Evolutionary conservation across 2,888 invertebrate genomes (phyloP).

Genomic region (Vesta saturnalis): DNA sequence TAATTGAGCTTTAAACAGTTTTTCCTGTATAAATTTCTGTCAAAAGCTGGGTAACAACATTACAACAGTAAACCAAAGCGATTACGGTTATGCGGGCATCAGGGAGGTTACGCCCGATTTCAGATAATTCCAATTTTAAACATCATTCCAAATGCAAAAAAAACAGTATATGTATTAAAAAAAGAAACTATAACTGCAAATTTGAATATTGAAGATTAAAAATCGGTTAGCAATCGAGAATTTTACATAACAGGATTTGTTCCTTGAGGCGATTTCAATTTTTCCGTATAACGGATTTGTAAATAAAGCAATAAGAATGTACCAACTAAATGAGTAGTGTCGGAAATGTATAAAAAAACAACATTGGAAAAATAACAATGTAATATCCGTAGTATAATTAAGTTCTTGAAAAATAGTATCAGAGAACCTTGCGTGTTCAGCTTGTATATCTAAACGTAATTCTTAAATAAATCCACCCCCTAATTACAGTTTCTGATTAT

Average conservation of each 20-base stretch:
- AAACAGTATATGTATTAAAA: neutral
- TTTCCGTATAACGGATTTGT: too few relatives aligned
- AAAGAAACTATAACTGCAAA: neutral
- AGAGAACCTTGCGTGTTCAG: neutral
- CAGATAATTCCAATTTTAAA: neutral
- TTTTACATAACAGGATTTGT: too few relatives aligned
- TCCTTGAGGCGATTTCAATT: too few relatives aligned
- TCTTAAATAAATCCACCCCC: neutral
- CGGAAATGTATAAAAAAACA: constrained; percentile 1
- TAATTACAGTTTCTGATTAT: too few relatives aligned
- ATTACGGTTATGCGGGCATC: neutral
- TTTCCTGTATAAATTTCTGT: too few relatives aligned
- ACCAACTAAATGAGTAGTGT: neutral
- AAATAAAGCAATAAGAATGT: neutral
- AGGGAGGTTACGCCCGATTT: neutral
- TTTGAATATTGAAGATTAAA: too few relatives aligned
- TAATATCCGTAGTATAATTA: neutral
- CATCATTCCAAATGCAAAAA: neutral
- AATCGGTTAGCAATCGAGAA: too few relatives aligned
- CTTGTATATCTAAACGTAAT: neutral
- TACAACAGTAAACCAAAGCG: neutral
- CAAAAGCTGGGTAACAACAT: too few relatives aligned
- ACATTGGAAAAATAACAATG: neutral
- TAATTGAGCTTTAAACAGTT: too few relatives aligned
- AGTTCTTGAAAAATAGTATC: neutral